Conservation (phyloP, 2,113 vertebrate genomes). For the Hypomesus transpacificus region DNA sequence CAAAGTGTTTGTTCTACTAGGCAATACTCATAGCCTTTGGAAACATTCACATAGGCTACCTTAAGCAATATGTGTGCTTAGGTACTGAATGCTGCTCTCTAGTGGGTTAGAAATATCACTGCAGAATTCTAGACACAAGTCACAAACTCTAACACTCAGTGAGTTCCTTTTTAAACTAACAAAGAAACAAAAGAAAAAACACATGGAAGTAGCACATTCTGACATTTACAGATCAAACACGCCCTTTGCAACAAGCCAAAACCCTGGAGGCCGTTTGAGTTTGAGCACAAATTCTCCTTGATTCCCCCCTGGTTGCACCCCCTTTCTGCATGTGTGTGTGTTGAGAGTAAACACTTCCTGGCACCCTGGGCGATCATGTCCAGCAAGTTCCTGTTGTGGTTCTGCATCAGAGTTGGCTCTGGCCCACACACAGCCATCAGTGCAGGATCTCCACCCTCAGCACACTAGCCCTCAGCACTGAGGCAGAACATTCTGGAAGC, state of each 20-base stretch:
- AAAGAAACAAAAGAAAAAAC: no score
- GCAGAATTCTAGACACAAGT: neutral
- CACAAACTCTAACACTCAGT: no score
- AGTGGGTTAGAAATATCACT: neutral
- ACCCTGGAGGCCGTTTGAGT: neutral
- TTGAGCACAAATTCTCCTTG: neutral
- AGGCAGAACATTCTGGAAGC: neutral
- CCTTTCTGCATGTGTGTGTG: neutral
- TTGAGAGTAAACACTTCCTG: neutral
- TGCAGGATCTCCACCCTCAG: neutral
- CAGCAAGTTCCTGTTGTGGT: neutral
- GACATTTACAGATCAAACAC: neutral
- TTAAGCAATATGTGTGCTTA: neutral
- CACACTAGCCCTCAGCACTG: neutral
- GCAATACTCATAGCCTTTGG: no score
- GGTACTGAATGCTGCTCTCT: neutral
- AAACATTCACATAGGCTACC: no score
- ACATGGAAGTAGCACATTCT: neutral
- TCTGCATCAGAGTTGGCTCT: neutral
- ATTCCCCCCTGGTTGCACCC: neutral
- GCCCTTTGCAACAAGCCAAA: neutral
- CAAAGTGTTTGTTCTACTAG: no score
- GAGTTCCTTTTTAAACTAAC: no score
- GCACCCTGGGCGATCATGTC: neutral
- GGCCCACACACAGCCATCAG: neutral